These are phyloP conservation scores for Dicranocentrus wangi DNA, from an alignment of 2,888 invertebrate genomes.

Conservation along the genomic window DNA sequence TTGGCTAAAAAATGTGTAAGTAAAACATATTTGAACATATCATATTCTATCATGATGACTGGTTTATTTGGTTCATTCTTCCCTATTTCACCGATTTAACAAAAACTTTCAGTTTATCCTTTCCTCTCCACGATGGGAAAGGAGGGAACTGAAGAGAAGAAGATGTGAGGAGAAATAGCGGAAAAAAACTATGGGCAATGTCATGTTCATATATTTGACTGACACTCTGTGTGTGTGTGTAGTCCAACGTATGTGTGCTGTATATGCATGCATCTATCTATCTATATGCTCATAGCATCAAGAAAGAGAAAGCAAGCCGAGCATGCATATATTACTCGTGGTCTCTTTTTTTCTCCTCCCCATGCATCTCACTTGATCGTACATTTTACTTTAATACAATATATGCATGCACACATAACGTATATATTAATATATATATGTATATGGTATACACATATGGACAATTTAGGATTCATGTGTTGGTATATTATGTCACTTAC, in stretches of 20 bases:
- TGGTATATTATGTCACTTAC: conserved; percentile 12
- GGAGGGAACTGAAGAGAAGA: neutral
- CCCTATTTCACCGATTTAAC: conserved; percentile 53
- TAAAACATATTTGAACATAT: conserved; percentile 42
- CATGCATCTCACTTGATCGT: conserved; percentile 38
- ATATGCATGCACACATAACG: neutral
- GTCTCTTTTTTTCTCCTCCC: conserved; percentile 5
- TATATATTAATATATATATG: neutral
- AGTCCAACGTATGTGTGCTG: neutral
- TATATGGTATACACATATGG: conserved; percentile 1
- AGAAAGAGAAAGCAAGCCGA: neutral
- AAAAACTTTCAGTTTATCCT: conserved; percentile 30
- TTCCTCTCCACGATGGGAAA: neutral
- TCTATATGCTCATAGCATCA: too few species aligned
- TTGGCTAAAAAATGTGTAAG: neutral
- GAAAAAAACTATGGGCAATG: conserved; percentile 39
- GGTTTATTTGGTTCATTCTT: conserved; percentile 50
- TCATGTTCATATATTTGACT: conserved; percentile 52
- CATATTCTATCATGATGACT: conserved; percentile 56
- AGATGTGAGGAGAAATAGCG: conserved; percentile 25
- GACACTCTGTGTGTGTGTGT: conserved; percentile 18
- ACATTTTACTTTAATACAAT: conserved; percentile 42
- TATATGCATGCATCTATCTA: neutral
- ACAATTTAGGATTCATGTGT: conserved; percentile 12
- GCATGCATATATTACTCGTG: conserved; percentile 26